phyloP scores from a whole-genome alignment of 2,113 vertebrate species.

The Hemichromis elongatus region DNA sequence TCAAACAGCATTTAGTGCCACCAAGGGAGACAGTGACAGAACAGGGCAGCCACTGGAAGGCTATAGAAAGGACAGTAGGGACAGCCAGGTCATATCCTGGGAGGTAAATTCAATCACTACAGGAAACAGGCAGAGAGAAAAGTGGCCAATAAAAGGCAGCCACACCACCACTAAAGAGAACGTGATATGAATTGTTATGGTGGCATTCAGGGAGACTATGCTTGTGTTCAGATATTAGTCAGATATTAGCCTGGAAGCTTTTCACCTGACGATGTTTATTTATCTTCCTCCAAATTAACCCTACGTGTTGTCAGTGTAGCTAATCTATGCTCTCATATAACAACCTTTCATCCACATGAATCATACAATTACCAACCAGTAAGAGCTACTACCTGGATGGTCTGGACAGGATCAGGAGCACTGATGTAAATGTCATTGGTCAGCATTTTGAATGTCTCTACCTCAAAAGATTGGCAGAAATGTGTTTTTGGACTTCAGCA shows the following conservation, averaged over 20 bases:
- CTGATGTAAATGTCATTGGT: neutral
- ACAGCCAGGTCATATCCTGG: conserved; percentile 43
- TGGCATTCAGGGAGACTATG: neutral
- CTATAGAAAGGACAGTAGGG: neutral
- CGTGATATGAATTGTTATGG: conserved; percentile 31
- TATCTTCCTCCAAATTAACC: neutral
- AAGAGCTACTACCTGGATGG: neutral
- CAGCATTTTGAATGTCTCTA: neutral
- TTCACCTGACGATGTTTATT: neutral
- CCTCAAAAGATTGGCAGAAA: neutral
- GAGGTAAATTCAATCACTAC: conserved; percentile 63
- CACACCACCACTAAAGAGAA: conserved; percentile 1
- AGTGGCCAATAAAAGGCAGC: conserved; percentile 35
- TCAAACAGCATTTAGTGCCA: conserved; percentile 21
- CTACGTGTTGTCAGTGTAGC: neutral
- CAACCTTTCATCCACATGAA: neutral
- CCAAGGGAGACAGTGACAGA: neutral
- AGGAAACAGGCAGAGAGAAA: conserved; percentile 50
- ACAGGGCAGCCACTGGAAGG: neutral
- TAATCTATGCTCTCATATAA: neutral
- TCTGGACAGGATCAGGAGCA: neutral
- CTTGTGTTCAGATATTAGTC: neutral
- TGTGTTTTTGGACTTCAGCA: neutral
- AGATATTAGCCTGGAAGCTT: neutral
- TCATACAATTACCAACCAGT: neutral